Percentiles rank a stretch among this genome's conserved stretches.
phyloP scores from a whole-genome alignment of 1,140 invertebrate species.

The Hermetia illucens region DNA sequence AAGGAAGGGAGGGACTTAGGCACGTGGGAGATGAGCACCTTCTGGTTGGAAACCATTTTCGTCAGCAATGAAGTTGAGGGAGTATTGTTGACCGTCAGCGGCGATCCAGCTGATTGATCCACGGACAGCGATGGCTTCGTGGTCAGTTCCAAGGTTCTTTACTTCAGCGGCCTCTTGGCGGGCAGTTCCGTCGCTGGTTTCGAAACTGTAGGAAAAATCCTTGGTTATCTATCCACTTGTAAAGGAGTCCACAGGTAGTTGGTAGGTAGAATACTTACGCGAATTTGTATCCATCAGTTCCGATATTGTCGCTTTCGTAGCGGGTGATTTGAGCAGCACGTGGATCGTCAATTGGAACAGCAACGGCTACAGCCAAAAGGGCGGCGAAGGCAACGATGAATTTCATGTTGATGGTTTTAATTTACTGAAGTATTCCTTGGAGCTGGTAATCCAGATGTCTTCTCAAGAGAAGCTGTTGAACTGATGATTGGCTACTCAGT shows the following conservation, averaged over 20 bases:
- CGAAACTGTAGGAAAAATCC: conserved; percentile 33
- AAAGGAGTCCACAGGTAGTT: conserved; percentile 4
- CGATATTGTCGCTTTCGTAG: conserved; percentile 25
- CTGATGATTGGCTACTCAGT: too few relatives aligned
- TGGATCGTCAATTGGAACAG: conserved; percentile 6
- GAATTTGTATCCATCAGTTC: conserved; percentile 26
- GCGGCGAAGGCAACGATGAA: conserved; percentile 17
- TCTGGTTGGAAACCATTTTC: conserved; percentile 58
- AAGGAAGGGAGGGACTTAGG: too few relatives aligned
- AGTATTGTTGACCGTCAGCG: conserved; percentile 44
- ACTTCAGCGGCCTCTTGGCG: conserved; percentile 46
- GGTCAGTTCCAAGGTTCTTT: conserved; percentile 38
- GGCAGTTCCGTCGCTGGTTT: conserved; percentile 52
- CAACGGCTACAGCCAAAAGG: conserved; percentile 6
- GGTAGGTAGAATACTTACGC: too few relatives aligned
- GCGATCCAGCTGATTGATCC: conserved; percentile 49
- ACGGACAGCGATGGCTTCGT: conserved; percentile 37
- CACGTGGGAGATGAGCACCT: conserved; percentile 41
- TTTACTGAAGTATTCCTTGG: conserved; percentile 6
- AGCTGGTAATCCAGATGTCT: too few relatives aligned
- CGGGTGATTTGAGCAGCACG: conserved; percentile 18
- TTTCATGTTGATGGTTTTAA: conserved; percentile 17
- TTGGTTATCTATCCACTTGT: background rate
- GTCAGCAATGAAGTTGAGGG: conserved; percentile 47
- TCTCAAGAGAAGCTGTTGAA: too few relatives aligned